phyloP scores from a whole-genome alignment of 2,113 vertebrate species.

The Isurus oxyrinchus region DNA sequence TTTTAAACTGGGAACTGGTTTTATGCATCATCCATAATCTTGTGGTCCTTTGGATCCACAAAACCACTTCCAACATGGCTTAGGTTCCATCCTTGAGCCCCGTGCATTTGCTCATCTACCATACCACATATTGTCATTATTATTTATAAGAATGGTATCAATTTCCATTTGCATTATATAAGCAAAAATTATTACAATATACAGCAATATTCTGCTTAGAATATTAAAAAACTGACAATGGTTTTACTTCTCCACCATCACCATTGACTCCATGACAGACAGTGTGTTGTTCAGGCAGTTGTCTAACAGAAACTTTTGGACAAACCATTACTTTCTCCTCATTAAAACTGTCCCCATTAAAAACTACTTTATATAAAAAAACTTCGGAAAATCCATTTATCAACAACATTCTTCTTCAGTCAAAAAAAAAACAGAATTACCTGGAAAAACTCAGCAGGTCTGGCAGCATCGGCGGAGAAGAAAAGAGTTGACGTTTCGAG shows the following conservation, averaged over 20 bases:
- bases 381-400: not conserved
- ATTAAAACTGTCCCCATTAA: not conserved
- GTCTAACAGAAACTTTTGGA: not conserved
- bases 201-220: not conserved
- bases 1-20: not conserved
- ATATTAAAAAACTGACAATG: not conserved
- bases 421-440: too few species aligned
- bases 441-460: too few species aligned
- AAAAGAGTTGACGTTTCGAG: too few species aligned
- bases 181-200: not conserved
- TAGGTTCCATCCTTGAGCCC: not conserved
- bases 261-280: not conserved
- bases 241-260: not conserved
- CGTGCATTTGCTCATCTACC: not conserved
- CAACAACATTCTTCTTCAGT: not conserved
- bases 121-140: not conserved
- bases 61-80: not conserved
- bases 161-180: not conserved
- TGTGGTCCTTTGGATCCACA: not conserved
- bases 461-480: too few species aligned
- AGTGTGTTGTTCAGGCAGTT: not conserved
- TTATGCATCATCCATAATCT: not conserved
- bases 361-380: not conserved
- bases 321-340: not conserved
- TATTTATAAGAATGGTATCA: not conserved